Evolutionary conservation across 2,888 invertebrate genomes (phyloP).

Genomic region (Mimumesa dahlbomi): DNA sequence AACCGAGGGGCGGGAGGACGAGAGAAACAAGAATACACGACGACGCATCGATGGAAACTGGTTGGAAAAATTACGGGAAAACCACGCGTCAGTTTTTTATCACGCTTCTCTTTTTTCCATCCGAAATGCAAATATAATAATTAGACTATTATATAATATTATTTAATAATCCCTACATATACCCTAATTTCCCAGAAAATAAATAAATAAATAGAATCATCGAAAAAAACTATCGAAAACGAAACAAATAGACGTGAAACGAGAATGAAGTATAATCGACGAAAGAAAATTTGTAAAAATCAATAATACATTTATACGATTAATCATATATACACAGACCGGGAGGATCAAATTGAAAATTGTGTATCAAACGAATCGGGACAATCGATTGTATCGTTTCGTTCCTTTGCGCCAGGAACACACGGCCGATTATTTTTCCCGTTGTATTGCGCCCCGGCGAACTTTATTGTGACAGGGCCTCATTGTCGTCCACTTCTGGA

Average conservation of each 20-base stretch:
- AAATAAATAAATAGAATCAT: not conserved
- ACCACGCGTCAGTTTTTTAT: too few species aligned
- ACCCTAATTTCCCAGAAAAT: not conserved
- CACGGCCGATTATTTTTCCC: constrained; percentile 69
- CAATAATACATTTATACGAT: too few species aligned
- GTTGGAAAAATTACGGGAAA: too few species aligned
- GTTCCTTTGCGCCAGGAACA: constrained; percentile 66
- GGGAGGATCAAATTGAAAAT: not conserved
- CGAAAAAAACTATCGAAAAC: not conserved
- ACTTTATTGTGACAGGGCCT: constrained; percentile 73
- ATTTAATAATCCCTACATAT: not conserved
- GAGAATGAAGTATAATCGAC: not conserved
- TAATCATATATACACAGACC: not conserved
- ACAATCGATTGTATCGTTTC: constrained; percentile 75
- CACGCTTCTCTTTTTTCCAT: too few species aligned
- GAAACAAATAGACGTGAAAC: not conserved
- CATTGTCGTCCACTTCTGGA: constrained; percentile 77
- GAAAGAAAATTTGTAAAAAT: not conserved
- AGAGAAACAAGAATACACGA: constrained; percentile 2
- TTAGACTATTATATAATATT: not conserved
- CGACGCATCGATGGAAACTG: constrained; percentile 1
- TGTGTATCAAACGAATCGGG: not conserved
- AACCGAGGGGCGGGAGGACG: constrained; percentile 7
- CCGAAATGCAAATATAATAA: too few species aligned
- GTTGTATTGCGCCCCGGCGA: constrained; percentile 40